A percentile compares a stretch with the other conserved stretches of the same genome.
phyloP scores from a whole-genome alignment of 2,888 invertebrate species.

The Lottia gigantea region DNA sequence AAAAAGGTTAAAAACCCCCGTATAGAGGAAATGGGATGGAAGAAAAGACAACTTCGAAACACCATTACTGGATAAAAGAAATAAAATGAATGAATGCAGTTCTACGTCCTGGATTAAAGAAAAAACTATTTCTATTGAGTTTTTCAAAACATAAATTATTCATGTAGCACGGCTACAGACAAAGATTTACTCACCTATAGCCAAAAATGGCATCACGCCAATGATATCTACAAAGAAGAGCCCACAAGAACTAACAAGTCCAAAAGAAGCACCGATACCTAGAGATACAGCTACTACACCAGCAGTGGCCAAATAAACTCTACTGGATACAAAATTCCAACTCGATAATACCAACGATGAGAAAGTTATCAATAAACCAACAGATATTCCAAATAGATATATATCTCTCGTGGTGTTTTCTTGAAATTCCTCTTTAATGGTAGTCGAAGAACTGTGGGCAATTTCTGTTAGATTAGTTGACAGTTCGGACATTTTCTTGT shows the following conservation, averaged over 20 bases:
- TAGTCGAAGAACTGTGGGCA: constrained; percentile 34
- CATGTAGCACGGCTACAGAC: too few species aligned
- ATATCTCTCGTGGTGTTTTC: constrained; percentile 33
- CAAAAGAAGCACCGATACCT: constrained; percentile 46
- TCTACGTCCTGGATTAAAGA: too few species aligned
- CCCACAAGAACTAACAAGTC: constrained; percentile 39
- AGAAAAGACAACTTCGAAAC: too few species aligned
- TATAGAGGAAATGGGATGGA: too few species aligned
- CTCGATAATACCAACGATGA: constrained; percentile 33
- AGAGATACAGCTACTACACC: constrained; percentile 46
- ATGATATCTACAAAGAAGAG: constrained; percentile 46
- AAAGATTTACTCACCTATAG: constrained; percentile 47
- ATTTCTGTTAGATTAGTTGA: constrained; percentile 20
- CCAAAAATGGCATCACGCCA: constrained; percentile 51
- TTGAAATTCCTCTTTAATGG: constrained; percentile 40
- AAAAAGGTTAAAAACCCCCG: too few species aligned
- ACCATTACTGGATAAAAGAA: too few species aligned
- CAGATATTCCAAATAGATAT: constrained; percentile 27
- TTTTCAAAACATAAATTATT: too few species aligned
- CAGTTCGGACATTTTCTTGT: constrained; percentile 22
- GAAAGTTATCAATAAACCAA: constrained; percentile 34
- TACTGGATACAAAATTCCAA: constrained; percentile 39
- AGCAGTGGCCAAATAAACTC: constrained; percentile 37
- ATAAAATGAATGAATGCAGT: too few species aligned
- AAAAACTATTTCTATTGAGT: too few species aligned